Evolutionary conservation across 2,113 vertebrate species (phyloP), one percentile per base, ranked within the genome.

Genomic region (Chlorocebus sabaeus): DNA sequence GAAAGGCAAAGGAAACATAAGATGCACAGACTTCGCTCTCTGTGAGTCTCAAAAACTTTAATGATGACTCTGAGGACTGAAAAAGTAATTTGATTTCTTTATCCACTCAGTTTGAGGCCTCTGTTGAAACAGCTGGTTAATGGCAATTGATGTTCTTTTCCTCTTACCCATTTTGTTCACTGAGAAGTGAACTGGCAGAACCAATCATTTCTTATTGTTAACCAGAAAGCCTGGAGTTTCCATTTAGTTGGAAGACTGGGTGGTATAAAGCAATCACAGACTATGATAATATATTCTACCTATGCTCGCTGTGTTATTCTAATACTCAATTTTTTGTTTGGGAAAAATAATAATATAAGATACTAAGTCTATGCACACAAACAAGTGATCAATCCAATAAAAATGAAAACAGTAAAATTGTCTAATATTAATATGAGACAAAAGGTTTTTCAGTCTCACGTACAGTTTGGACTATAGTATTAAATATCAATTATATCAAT

Each of bases 31-130:
- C 30, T 85, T 67, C 90, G 59, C 57, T 89, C 6, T 84, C 55
- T 85, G 27, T 70, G 70, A 96, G 8, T 64, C 80, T 95, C 88
- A 84, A 59, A 93, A 96, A 57, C 38, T 94, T 95, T 80, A 94
- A 92, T 86, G 90, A 93, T 35, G 23, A 80, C 27, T 59, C 35
- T n/a, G 27, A 82, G 48, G 7, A 84, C 50, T 73, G 67, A 92
- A 20, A 57, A 67, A 78, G 50, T 79, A 50, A 90, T 92, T 90
- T 70, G 30, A 94, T 93, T 97, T 96, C 55, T 43, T 93, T 94
- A 90, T 75, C 45, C 73, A 79, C 68, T 93, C 79, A 94, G 35
- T 84, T 38, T 85, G 76, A 50, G 40, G 38, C 7, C 59, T 81
- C 70, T 18, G 4, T 76, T 95, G 48, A 90, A 94, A 92, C 7